Evolutionary conservation across 2,888 invertebrate species (phyloP), one percentile per base, ranked within the genome.

Genomic region (Microctonus brassicae): DNA sequence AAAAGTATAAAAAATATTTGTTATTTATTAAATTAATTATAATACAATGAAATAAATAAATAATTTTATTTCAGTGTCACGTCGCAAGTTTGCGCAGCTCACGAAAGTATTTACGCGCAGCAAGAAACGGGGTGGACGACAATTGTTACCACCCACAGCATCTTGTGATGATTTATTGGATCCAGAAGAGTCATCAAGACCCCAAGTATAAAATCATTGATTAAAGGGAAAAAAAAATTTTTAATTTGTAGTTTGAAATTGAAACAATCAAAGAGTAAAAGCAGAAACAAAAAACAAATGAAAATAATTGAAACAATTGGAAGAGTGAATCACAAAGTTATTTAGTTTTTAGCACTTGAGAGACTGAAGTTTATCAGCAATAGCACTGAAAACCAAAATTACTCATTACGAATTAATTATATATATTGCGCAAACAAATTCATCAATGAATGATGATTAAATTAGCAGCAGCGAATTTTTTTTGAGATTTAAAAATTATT

Each of bases 61-160:
- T 42, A 20, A 29, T 22, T 77, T 36, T 57, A 34, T 88, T 88
- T 9, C 87, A 93, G 93, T 93, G 78, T 95, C 94, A 7, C 91
- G 93, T 75, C 94, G 94, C 84, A 95, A 95, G 87, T 95, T 95
- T 87, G 91, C 94, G 24, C 94, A 94, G 88, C 88, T 95, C 75
- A 94, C 94, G 7, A 90, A 92, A 73, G 93, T 94, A 80, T 95
- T 95, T 84, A 92, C 93, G 9, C 91, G 94, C 70, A 86, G 83
- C 75, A 87, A 86, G 81, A 87, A 87, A 73, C 79, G 84, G 34
- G 83, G 84, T 13, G 87, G 86, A 26, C 82, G 86, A 34, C 87
- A 87, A 75, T 79, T 87, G 70, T 74, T 87, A 67, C 86, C 87
- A 22, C 84, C 87, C n/a, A 86, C 87, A 26, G 85, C 86, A 61